Percentiles rank a stretch among this genome's conserved stretches.
Evolutionary conservation across 2,888 invertebrate genomes (phyloP).

Genomic region (Myopa testacea): DNA sequence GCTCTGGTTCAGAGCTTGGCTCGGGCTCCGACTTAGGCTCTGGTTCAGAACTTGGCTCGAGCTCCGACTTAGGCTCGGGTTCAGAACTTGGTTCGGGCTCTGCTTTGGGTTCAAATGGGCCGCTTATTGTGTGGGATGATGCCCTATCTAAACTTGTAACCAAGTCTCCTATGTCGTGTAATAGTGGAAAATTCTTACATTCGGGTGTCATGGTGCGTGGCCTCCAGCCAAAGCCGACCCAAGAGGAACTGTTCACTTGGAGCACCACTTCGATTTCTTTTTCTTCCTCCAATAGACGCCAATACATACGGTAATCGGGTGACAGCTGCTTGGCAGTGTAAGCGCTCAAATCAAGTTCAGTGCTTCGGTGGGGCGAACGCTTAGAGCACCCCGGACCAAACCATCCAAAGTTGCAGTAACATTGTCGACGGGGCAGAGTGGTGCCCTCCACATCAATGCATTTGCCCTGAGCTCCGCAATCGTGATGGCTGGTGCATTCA

Average conservation of each 20-base stretch:
- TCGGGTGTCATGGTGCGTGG: constrained; percentile 79
- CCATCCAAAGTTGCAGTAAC: constrained; percentile 92
- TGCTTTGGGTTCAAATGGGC: constrained; percentile 66
- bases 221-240: constrained; percentile 92
- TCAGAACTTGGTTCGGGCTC: constrained; percentile 68
- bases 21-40: constrained; percentile 70
- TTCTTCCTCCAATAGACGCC: constrained; percentile 84
- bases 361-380: constrained; percentile 80
- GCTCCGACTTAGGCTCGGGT: constrained; percentile 68
- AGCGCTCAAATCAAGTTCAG: constrained; percentile 77
- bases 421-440: constrained; percentile 83
- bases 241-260: constrained; percentile 88
- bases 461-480: constrained; percentile 88
- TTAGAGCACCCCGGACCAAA: constrained; percentile 87
- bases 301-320: constrained; percentile 82
- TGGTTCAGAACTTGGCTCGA: constrained; percentile 68
- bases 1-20: constrained; percentile 64
- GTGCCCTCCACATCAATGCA: constrained; percentile 87
- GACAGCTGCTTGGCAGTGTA: constrained; percentile 80
- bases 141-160: constrained; percentile 58
- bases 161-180: constrained; percentile 68
- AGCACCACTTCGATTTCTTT: constrained; percentile 90
- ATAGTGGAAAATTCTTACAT: constrained; percentile 84
- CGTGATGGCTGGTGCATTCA: constrained; percentile 85
- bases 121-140: constrained; percentile 40